Conservation (phyloP, 2,113 vertebrate genomes). For the Sitta europaea region DNA sequence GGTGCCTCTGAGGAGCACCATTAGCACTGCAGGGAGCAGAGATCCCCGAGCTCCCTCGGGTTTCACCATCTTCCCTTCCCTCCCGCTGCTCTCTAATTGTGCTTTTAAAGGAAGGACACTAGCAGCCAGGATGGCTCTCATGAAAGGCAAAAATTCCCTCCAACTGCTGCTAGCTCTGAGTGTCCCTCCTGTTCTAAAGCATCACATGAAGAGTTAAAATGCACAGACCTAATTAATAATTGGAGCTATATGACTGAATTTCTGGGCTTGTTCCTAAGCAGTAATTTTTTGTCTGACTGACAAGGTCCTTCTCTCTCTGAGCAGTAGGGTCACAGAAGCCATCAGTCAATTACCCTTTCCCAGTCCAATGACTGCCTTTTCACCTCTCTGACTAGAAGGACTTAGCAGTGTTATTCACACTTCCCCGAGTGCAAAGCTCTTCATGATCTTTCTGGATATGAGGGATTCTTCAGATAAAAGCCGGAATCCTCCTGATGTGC, state of each 20-base stretch:
- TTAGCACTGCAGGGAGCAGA: background rate
- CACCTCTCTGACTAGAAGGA: slow-evolving; percentile 31
- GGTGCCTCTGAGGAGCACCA: background rate
- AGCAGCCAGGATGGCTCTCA: background rate
- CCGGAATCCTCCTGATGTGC: background rate
- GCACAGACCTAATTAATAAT: background rate
- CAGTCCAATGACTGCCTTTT: slow-evolving; percentile 40
- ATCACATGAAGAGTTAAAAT: background rate
- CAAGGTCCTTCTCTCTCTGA: slow-evolving; percentile 24
- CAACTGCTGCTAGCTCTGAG: background rate
- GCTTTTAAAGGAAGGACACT: background rate
- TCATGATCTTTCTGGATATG: slow-evolving; percentile 23
- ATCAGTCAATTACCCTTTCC: slow-evolving; percentile 55
- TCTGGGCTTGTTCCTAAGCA: background rate
- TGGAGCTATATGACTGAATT: background rate
- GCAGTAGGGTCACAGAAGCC: slow-evolving; percentile 35
- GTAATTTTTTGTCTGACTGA: slow-evolving; percentile 40
- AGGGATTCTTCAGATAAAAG: slow-evolving; percentile 28
- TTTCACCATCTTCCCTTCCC: background rate
- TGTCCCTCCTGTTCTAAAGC: background rate
- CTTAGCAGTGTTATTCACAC: slow-evolving; percentile 49
- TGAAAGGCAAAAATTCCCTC: background rate
- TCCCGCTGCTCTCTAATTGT: background rate
- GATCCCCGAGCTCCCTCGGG: background rate
- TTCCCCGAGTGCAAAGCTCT: slow-evolving; percentile 12